Evolutionary conservation across 2,797 vertebrate genomes (phyloP), one percentile per base, ranked within the genome.

Genomic region (Cottoperca gobio): DNA sequence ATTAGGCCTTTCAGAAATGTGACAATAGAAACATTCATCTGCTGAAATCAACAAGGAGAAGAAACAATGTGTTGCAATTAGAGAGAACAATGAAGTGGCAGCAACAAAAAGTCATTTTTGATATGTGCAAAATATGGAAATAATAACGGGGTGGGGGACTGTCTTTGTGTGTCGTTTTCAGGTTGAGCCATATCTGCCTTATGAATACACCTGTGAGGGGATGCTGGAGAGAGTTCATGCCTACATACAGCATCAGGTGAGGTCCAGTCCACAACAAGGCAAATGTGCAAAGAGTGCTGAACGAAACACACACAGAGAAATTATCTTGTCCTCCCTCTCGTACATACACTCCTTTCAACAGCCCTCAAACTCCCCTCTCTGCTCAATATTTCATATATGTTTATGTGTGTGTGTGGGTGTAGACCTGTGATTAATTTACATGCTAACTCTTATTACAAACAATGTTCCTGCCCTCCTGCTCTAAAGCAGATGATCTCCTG

Each of bases 131-230:
- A 74, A 76, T 65, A 13, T 75, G 57, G 39, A 28, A 42, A 79
- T 40, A 59, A 70, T 72, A 71, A 81, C 6, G 2, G 12, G 8
- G 1, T 24, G 17, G 23, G 21, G 13, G n/a, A 16, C 13, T 62
- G 53, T 33, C 53, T 42, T 31, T 76, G 4, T 88, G 35, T 81
- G 42, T 65, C 11, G 26, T 76, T 83, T 85, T 26, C 93, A 99
- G 97, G 96, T 98, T 45, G 95, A 97, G 71, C 97, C 97, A 40
- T 97, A 97, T 86, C 94, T 99, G 90, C 97, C 97, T 84, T 98
- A 98, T 0, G 97, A 99, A 90, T 98, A 97, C 89, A 98, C 97
- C 13, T 97, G 96, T 4, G 95, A 97, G 92, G 97, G 97, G 67
- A 99, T 99, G 97, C 91, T 99, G 94, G 97, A 98, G 92, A 91